Conservation (phyloP, 2,113 vertebrate species). For the Brachyistius frenatus region DNA sequence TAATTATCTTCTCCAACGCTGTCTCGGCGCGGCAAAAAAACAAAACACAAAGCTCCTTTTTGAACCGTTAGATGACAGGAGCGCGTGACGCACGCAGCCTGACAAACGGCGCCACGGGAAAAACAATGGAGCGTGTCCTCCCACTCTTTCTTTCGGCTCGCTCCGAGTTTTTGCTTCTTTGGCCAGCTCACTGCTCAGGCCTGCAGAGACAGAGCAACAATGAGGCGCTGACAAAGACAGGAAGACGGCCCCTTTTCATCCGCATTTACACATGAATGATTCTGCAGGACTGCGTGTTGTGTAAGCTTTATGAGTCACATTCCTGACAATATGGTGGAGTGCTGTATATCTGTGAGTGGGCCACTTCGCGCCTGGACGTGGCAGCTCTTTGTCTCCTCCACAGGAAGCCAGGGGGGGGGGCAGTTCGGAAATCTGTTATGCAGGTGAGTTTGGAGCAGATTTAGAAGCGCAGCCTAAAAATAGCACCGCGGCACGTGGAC, state of each 20-base stretch:
- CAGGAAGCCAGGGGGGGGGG: background rate
- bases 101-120: background rate
- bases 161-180: conserved; percentile 3
- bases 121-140: conserved; percentile 48
- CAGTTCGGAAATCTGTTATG: background rate
- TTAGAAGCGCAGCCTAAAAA: background rate
- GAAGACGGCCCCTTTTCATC: conserved; percentile 16
- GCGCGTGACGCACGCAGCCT: conserved; percentile 39
- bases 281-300: conserved; percentile 19
- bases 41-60: conserved; percentile 30
- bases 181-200: too few species aligned
- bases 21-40: background rate
- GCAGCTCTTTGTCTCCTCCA: background rate
- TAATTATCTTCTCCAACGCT: conserved; percentile 22
- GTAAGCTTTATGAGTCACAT: conserved; percentile 52
- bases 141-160: conserved; percentile 29
- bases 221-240: conserved; percentile 3
- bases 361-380: background rate
- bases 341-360: conserved; percentile 8
- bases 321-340: too few species aligned
- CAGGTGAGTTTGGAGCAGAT: conserved; percentile 1
- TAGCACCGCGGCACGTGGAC: background rate
- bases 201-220: too few species aligned
- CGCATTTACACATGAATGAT: conserved; percentile 2
- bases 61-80: conserved; percentile 26